Evolutionary conservation across 2,888 invertebrate genomes (phyloP).

Genomic region (Dicyrtoma fusca): DNA sequence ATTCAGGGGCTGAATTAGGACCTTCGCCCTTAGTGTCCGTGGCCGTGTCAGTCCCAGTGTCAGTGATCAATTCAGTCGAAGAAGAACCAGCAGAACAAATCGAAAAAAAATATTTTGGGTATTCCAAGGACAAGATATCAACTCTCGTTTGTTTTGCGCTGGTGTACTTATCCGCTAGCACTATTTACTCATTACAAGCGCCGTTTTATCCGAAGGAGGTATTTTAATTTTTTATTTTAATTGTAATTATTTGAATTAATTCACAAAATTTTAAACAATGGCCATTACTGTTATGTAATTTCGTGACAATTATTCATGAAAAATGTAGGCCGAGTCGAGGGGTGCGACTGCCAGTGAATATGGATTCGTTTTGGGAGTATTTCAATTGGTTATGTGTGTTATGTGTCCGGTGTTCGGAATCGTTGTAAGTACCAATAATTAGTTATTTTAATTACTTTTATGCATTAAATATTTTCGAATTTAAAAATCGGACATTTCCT

Average conservation of each 20-base stretch:
- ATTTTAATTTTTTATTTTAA: conserved; percentile 37
- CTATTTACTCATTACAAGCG: conserved; percentile 81
- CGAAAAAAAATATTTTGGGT: conserved; percentile 29
- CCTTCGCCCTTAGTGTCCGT: too few relatives aligned
- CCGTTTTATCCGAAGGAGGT: conserved; percentile 85
- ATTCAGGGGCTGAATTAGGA: too few relatives aligned
- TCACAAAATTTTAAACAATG: too few relatives aligned
- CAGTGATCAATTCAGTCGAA: too few relatives aligned
- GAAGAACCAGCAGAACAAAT: too few relatives aligned
- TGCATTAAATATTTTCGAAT: too few relatives aligned
- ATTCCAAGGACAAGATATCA: conserved; percentile 69
- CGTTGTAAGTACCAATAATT: conserved; percentile 67
- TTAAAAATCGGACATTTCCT: too few relatives aligned
- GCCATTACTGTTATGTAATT: too few relatives aligned
- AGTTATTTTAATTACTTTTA: too few relatives aligned
- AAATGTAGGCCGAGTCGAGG: conserved; percentile 80
- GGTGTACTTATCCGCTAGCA: conserved; percentile 82
- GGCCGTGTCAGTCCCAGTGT: too few relatives aligned
- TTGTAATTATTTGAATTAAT: too few relatives aligned
- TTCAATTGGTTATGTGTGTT: conserved; percentile 79
- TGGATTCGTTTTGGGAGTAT: conserved; percentile 83
- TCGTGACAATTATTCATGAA: too few relatives aligned
- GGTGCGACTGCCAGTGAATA: conserved; percentile 79
- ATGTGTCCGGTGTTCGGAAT: conserved; percentile 82
- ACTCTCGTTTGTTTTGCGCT: conserved; percentile 77